Percentiles rank a stretch among this genome's conserved stretches.
Evolutionary conservation across 1,140 invertebrate genomes (phyloP).

Genomic region (Holotrichia oblita): DNA sequence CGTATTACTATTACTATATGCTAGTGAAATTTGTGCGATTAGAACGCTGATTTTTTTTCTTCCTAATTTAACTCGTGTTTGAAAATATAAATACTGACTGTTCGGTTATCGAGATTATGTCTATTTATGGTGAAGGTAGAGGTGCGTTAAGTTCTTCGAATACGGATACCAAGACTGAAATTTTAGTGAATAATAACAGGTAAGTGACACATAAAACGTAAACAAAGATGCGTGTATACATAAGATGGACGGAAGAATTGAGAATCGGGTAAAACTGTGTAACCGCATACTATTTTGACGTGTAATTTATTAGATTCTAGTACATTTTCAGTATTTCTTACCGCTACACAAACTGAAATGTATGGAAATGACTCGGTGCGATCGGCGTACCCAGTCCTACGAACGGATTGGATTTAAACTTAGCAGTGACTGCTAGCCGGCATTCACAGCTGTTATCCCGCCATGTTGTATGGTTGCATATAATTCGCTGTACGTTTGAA

Average conservation of each 20-base stretch:
- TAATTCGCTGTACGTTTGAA: slow-evolving; percentile 10
- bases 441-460: slow-evolving; percentile 50
- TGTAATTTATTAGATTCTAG: slow-evolving; percentile 47
- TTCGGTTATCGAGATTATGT: slow-evolving; percentile 48
- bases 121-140: slow-evolving; percentile 54
- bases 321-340: slow-evolving; percentile 1
- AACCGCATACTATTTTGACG: slow-evolving; percentile 57
- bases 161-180: slow-evolving; percentile 53
- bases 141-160: slow-evolving; percentile 51
- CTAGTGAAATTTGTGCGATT: slow-evolving; percentile 44
- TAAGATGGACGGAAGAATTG: neutral
- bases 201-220: slow-evolving; percentile 50
- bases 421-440: slow-evolving; percentile 31
- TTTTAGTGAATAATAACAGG: slow-evolving; percentile 46
- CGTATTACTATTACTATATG: slow-evolving; percentile 46
- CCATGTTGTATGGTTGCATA: slow-evolving; percentile 48
- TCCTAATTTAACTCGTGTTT: slow-evolving; percentile 43
- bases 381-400: neutral
- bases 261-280: neutral
- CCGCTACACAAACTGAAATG: slow-evolving; percentile 10
- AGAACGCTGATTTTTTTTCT: slow-evolving; percentile 15
- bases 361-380: neutral
- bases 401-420: slow-evolving; percentile 12
- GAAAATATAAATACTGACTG: slow-evolving; percentile 39
- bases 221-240: slow-evolving; percentile 53